These are phyloP conservation scores for Synanceia verrucosa DNA, from an alignment of 2,797 vertebrate genomes.

Conservation along the genomic window DNA sequence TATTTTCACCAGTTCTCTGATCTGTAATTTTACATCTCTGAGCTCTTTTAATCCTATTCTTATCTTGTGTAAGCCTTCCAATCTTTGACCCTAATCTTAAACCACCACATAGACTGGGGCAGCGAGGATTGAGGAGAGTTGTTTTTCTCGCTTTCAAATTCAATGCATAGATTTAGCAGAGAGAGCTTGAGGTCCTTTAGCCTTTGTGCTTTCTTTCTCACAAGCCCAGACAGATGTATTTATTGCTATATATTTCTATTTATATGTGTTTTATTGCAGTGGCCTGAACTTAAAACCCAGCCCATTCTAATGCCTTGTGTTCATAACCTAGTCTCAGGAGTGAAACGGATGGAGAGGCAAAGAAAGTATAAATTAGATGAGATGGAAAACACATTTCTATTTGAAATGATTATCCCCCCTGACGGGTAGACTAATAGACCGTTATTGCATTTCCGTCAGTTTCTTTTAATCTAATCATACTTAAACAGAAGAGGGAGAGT, in stretches of 20 bases:
- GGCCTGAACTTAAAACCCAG: constrained; percentile 68
- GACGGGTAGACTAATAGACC: constrained; percentile 80
- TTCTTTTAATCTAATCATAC: constrained; percentile 84
- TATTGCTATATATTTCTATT: constrained; percentile 59
- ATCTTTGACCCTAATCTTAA: constrained; percentile 88
- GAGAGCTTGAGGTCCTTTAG: constrained; percentile 22
- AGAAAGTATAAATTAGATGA: constrained; percentile 78
- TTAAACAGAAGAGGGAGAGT: constrained; percentile 76
- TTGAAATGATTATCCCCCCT: constrained; percentile 80
- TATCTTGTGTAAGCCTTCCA: constrained; percentile 82
- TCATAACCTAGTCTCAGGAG: constrained; percentile 66
- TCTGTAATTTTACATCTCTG: constrained; percentile 85
- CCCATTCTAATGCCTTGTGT: constrained; percentile 55
- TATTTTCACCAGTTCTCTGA: constrained; percentile 76
- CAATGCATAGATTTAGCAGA: constrained; percentile 58
- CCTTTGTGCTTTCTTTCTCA: constrained; percentile 43
- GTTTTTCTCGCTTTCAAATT: constrained; percentile 71
- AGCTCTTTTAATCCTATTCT: constrained; percentile 85
- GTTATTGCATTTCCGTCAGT: constrained; percentile 84
- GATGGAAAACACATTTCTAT: constrained; percentile 80
- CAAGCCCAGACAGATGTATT: constrained; percentile 27
- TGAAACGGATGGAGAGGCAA: constrained; percentile 67
- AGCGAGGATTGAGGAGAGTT: constrained; percentile 59
- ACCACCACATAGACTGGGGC: constrained; percentile 68
- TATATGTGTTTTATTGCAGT: constrained; percentile 69